Evolutionary conservation across 2,797 vertebrate genomes (phyloP).

Genomic region (Gambelia wislizenii): DNA sequence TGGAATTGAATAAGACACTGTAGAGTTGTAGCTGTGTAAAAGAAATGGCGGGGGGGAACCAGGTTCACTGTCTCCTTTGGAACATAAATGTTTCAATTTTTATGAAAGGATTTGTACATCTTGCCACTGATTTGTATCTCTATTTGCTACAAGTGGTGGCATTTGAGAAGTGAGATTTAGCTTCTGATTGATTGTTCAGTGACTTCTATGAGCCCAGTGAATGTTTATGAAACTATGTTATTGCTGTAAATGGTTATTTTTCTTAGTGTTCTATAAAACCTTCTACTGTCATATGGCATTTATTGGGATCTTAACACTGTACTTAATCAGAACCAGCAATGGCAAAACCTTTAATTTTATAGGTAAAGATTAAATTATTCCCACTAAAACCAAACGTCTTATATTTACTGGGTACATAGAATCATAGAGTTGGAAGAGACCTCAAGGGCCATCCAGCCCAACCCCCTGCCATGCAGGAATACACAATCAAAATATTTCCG

Average conservation of each 20-base stretch:
- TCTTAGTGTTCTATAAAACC: background rate
- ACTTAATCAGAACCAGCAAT: background rate
- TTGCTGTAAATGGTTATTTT: background rate
- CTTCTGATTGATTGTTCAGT: background rate
- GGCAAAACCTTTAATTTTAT: background rate
- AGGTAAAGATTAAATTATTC: background rate
- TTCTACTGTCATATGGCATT: background rate
- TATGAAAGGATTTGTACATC: background rate
- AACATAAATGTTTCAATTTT: background rate
- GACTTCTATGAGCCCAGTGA: background rate
- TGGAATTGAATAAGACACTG: background rate
- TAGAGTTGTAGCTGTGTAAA: background rate
- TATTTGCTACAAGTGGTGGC: background rate
- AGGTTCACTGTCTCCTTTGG: background rate
- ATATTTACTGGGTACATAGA: background rate
- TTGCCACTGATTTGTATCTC: background rate
- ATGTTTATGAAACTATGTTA: background rate
- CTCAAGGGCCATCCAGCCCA: too few relatives aligned
- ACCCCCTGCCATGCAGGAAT: too few relatives aligned
- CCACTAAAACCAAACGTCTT: background rate
- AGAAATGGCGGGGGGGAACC: background rate
- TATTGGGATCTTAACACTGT: background rate
- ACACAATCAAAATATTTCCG: too few relatives aligned
- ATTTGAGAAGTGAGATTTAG: background rate
- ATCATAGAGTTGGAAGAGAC: too few relatives aligned